These are phyloP conservation scores for Habropoda laboriosa DNA, from an alignment of 1,140 invertebrate species.

Conservation along the genomic window DNA sequence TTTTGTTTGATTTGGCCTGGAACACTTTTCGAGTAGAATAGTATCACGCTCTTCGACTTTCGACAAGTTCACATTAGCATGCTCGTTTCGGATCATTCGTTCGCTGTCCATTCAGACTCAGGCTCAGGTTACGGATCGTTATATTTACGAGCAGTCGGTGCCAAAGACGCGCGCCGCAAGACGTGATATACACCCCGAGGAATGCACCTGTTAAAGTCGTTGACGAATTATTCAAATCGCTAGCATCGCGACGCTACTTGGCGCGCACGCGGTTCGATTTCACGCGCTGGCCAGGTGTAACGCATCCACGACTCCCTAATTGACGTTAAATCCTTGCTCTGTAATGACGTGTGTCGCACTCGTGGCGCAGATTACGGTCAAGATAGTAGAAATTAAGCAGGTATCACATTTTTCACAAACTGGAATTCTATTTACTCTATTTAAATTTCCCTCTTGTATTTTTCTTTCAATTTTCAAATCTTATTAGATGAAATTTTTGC, in stretches of 20 bases:
- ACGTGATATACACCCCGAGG: no score
- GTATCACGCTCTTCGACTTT: background rate
- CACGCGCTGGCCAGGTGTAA: background rate
- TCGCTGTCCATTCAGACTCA: background rate
- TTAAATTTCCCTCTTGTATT: no score
- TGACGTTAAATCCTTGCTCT: no score
- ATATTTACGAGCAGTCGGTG: background rate
- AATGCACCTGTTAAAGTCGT: conserved; percentile 29
- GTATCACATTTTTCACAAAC: no score
- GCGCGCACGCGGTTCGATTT: background rate
- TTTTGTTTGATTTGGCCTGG: no score
- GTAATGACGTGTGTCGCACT: no score
- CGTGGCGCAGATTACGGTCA: no score
- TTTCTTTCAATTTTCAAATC: no score
- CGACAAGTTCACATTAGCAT: background rate
- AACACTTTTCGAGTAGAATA: no score
- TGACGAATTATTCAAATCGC: conserved; percentile 23
- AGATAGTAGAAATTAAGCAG: no score
- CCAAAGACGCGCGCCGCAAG: background rate
- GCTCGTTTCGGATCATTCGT: background rate
- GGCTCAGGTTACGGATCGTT: background rate
- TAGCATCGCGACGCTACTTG: background rate
- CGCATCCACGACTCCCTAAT: background rate
- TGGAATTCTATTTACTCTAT: no score
- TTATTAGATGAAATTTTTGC: no score